Evolutionary conservation across 2,888 invertebrate genomes (phyloP).

Genomic region (Neoscelio sp.): DNA sequence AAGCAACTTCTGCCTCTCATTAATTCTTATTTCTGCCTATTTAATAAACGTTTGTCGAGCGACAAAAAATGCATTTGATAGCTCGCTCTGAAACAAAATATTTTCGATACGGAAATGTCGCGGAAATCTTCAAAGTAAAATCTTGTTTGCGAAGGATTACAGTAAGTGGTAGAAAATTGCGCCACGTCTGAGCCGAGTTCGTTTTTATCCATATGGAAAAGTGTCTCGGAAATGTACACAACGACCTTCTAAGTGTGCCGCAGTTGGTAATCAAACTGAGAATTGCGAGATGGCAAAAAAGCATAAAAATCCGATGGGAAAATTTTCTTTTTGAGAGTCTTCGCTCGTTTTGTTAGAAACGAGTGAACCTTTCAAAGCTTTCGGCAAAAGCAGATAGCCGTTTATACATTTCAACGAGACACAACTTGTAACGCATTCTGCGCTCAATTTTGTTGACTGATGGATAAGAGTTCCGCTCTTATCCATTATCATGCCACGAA

Average conservation of each 20-base stretch:
- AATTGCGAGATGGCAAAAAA: slow-evolving; percentile 32
- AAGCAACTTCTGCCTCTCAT: slow-evolving; percentile 33
- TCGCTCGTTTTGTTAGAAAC: slow-evolving; percentile 23
- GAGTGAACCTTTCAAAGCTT: slow-evolving; percentile 29
- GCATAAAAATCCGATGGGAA: slow-evolving; percentile 19
- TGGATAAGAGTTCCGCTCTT: neutral
- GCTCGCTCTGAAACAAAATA: slow-evolving; percentile 3
- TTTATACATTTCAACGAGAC: slow-evolving; percentile 19
- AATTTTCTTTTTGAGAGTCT: slow-evolving; percentile 42
- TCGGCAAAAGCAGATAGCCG: slow-evolving; percentile 28
- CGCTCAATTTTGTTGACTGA: slow-evolving; percentile 4
- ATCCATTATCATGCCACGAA: neutral
- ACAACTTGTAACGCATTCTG: neutral
- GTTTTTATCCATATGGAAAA: slow-evolving; percentile 22
- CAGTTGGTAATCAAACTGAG: slow-evolving; percentile 37
- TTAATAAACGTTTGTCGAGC: slow-evolving; percentile 14
- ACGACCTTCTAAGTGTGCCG: slow-evolving; percentile 8
- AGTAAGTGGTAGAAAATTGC: slow-evolving; percentile 32
- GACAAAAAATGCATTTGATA: neutral
- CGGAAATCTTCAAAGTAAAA: slow-evolving; percentile 2
- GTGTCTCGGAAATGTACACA: slow-evolving; percentile 15
- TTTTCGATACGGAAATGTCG: slow-evolving; percentile 31
- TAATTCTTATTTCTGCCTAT: slow-evolving; percentile 27
- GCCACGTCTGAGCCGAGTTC: slow-evolving; percentile 2
- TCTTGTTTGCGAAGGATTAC: slow-evolving; percentile 20